Evolutionary conservation across 2,888 invertebrate species (phyloP).

Genomic region (Eueremaeus valkanovi): DNA sequence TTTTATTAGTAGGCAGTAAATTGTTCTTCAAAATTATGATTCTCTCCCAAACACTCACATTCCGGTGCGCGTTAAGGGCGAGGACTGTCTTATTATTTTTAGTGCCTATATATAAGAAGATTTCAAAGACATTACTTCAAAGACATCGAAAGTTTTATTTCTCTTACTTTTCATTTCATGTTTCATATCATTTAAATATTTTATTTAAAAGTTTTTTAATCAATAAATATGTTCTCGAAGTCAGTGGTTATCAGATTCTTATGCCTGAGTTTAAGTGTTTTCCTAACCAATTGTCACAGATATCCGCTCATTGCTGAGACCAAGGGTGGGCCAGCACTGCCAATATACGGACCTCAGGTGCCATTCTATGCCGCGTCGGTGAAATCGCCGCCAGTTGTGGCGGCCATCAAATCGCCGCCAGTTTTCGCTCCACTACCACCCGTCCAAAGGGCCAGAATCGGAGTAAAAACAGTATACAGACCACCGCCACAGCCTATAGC

Average conservation of each 20-base stretch:
- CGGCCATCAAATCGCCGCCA: not conserved
- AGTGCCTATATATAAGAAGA: not conserved
- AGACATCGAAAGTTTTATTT: not conserved
- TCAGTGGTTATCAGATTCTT: constrained; percentile 1
- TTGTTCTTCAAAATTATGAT: constrained; percentile 1
- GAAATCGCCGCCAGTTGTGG: constrained; percentile 10
- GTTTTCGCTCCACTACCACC: not conserved
- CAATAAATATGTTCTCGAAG: constrained; percentile 18
- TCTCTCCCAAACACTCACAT: constrained; percentile 10
- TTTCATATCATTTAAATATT: not conserved
- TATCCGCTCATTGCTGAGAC: not conserved
- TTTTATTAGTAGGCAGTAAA: constrained; percentile 26
- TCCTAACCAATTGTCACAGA: not conserved
- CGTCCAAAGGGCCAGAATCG: constrained; percentile 11
- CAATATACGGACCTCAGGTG: constrained; percentile 9
- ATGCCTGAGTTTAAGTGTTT: not conserved
- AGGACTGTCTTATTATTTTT: not conserved
- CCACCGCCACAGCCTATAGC: not conserved
- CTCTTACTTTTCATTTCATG: not conserved
- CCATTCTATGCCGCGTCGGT: constrained; percentile 2
- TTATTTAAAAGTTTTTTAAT: constrained; percentile 3
- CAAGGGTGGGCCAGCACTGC: constrained; percentile 10
- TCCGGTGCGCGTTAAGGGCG: constrained; percentile 4
- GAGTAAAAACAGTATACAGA: not conserved
- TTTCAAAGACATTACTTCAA: not conserved